Base-by-base conservation (phyloP, 2,888 invertebrate genomes). In the Blera fallax region DNA sequence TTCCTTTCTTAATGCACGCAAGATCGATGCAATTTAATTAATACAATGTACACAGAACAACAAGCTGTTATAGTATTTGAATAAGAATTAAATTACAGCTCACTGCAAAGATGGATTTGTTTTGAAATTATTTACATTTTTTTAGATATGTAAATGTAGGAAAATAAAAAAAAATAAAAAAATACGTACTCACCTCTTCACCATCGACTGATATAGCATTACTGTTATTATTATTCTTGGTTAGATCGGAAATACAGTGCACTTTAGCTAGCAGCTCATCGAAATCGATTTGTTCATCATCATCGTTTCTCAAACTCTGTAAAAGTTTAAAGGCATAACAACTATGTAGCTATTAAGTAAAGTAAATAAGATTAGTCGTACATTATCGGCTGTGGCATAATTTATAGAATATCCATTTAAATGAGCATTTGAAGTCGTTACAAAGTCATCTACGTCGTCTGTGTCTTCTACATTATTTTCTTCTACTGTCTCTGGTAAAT, bases 211-310 rank as follows among this genome's bases (percentile, higher is more conserved):
- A 54, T 8, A 5, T 18, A 3, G 3, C 40, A 32, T 56, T 43
- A 11, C 32, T 50, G 3, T 37, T 48, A 29, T 27, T 73, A 5
- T 69, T 73, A 7, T 69, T 62, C 10, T 78, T 84, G n/a, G 48
- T 32, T 8, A 78, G 45, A 16, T 79, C 50, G 2, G 79, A 58
- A 48, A 73, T 67, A 16, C 50, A 45, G 7, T 80, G 65, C 1
- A 37, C 50, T 27, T 73, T 58, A 16, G 65, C 79, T 5, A 84
- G 24, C 11, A 80, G 11, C 8, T 65, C 74, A 29, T 84, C 80
- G n/a, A 84, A 84, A 54, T 84, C 84, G 3, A 84, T 54, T 1
- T 52, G 40, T 1, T 74, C 74, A 0, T 11, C 10, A 1, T 74
- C 74, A 0, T 11, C 10, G 1, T 27, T 8, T 0, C 0, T 2